Percentiles rank a stretch among this genome's conserved stretches.
Conservation (phyloP, 1,140 invertebrate species). For the Neuroterus valhalla region DNA sequence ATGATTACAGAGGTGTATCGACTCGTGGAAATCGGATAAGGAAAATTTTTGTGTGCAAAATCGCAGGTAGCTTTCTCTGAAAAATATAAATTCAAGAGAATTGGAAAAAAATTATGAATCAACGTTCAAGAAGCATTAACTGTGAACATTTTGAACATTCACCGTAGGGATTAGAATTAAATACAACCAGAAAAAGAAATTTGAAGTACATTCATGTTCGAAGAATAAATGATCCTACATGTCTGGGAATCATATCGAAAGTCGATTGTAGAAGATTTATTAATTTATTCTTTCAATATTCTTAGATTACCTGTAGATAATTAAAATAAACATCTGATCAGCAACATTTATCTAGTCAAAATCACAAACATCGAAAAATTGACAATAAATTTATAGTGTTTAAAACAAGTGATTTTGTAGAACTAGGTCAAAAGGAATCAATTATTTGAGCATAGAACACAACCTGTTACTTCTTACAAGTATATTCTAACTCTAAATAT, state of each 20-base stretch:
- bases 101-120: too few species aligned
- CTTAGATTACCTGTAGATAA: too few species aligned
- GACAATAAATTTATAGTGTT: too few species aligned
- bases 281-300: too few species aligned
- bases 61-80: slow-evolving; percentile 90
- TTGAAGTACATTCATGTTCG: neutral
- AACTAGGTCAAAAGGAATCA: slow-evolving; percentile 11
- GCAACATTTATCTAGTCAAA: too few species aligned
- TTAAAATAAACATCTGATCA: too few species aligned
- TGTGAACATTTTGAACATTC: too few species aligned
- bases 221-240: neutral
- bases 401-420: neutral
- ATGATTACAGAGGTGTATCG: slow-evolving; percentile 95
- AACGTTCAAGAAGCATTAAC: too few species aligned
- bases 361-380: too few species aligned
- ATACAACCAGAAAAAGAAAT: neutral
- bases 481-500: slow-evolving; percentile 6
- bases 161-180: neutral
- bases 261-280: too few species aligned
- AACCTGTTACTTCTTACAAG: slow-evolving; percentile 18
- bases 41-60: slow-evolving; percentile 95
- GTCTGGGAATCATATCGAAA: too few species aligned
- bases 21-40: slow-evolving; percentile 92
- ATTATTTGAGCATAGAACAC: slow-evolving; percentile 13
- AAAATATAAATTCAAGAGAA: slow-evolving; percentile 45